A percentile compares a stretch with the other conserved stretches of the same genome.
Evolutionary conservation across 2,797 vertebrate genomes (phyloP).

Genomic region (Phylloscopus collybita): DNA sequence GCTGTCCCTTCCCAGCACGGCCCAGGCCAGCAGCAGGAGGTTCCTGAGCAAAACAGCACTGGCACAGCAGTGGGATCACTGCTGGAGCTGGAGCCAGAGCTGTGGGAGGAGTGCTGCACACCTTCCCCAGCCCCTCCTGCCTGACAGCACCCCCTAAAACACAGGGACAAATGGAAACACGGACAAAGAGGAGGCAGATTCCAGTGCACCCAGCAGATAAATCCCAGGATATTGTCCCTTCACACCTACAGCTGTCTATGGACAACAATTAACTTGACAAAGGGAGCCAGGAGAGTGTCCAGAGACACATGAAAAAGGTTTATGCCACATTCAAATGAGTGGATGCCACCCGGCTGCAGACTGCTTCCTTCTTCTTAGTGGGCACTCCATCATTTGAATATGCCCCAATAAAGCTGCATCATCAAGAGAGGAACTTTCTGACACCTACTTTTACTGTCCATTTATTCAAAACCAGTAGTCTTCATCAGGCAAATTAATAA

Average conservation of each 20-base stretch:
- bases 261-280: constrained; percentile 61
- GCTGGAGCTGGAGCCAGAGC: background rate
- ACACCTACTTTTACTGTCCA: background rate
- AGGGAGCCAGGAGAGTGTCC: constrained; percentile 2
- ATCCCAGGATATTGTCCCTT: constrained; percentile 16
- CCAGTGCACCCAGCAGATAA: background rate
- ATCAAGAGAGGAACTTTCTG: background rate
- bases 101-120: background rate
- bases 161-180: background rate
- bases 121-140: background rate
- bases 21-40: background rate
- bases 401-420: constrained; percentile 21
- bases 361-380: background rate
- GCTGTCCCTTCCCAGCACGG: background rate
- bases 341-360: background rate
- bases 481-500: background rate
- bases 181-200: background rate
- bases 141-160: background rate
- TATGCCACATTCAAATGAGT: constrained; percentile 36
- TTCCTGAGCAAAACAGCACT: background rate
- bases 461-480: background rate
- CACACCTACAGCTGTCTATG: background rate
- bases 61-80: no score
- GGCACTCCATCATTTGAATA: constrained; percentile 15
- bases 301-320: constrained; percentile 33